phyloP scores from a whole-genome alignment of 2,888 invertebrate genomes.

The Drosophila robusta region DNA sequence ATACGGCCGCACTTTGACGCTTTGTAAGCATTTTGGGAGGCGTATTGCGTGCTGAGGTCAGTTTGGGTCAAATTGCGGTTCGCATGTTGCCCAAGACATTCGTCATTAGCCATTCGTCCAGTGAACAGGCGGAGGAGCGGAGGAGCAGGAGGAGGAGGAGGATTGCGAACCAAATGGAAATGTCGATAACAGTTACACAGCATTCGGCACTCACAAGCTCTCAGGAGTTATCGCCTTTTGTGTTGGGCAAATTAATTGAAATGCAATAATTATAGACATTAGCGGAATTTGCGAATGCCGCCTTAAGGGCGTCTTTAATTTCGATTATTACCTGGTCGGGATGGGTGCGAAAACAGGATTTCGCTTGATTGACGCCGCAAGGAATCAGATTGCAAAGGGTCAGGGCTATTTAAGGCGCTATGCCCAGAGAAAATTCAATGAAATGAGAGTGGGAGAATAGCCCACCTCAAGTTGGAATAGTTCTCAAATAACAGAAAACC shows the following conservation, averaged over 20 bases:
- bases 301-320: neutral
- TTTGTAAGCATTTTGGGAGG: slow-evolving; percentile 1
- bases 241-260: slow-evolving; percentile 55
- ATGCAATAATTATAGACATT: slow-evolving; percentile 59
- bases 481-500: neutral
- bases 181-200: slow-evolving; percentile 38
- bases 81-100: slow-evolving; percentile 41
- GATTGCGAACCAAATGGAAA: slow-evolving; percentile 31
- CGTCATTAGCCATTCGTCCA: slow-evolving; percentile 54
- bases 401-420: slow-evolving; percentile 4
- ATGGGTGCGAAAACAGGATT: slow-evolving; percentile 18
- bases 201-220: neutral
- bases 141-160: neutral
- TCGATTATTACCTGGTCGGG: slow-evolving; percentile 8
- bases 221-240: slow-evolving; percentile 16
- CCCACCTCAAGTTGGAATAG: neutral
- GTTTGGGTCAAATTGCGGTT: slow-evolving; percentile 43
- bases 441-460: no score
- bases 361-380: slow-evolving; percentile 21
- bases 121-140: neutral
- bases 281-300: slow-evolving; percentile 3
- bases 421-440: slow-evolving; percentile 1
- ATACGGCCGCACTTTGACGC: slow-evolving; percentile 46
- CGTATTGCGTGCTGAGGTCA: slow-evolving; percentile 54
- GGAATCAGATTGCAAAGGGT: slow-evolving; percentile 13